Evolutionary conservation across 1,140 invertebrate species (phyloP).

Genomic region (Penaeus vannamei): DNA sequence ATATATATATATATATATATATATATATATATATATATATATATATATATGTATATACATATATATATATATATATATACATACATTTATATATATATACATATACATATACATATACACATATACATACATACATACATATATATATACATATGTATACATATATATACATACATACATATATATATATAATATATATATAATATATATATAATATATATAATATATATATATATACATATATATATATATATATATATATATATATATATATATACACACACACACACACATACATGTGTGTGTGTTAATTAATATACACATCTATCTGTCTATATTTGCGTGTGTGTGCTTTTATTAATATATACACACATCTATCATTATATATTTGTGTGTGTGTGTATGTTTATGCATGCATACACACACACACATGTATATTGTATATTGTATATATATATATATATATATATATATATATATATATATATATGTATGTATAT

Average conservation of each 20-base stretch:
- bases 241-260: not conserved
- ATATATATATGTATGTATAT: not conserved
- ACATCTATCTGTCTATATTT: not conserved
- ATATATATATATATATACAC: not conserved
- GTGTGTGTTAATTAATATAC: not conserved
- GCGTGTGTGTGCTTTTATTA: no score
- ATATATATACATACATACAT: slow-evolving; percentile 41
- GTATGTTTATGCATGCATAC: slow-evolving; percentile 32
- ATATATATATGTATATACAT: slow-evolving; percentile 33
- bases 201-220: not conserved
- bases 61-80: slow-evolving; percentile 40
- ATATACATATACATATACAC: slow-evolving; percentile 37
- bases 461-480: slow-evolving; percentile 54
- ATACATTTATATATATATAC: slow-evolving; percentile 43
- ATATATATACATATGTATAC: slow-evolving; percentile 50
- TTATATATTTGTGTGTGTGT: slow-evolving; percentile 40
- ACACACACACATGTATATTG: slow-evolving; percentile 52
- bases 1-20: not conserved
- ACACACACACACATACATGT: not conserved
- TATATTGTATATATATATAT: slow-evolving; percentile 35
- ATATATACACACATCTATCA: slow-evolving; percentile 20
- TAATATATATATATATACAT: not conserved
- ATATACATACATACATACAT: slow-evolving; percentile 43
- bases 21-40: slow-evolving; percentile 21
- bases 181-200: slow-evolving; percentile 12